Conservation (phyloP, 2,113 vertebrate genomes). For the Tyto alba region DNA sequence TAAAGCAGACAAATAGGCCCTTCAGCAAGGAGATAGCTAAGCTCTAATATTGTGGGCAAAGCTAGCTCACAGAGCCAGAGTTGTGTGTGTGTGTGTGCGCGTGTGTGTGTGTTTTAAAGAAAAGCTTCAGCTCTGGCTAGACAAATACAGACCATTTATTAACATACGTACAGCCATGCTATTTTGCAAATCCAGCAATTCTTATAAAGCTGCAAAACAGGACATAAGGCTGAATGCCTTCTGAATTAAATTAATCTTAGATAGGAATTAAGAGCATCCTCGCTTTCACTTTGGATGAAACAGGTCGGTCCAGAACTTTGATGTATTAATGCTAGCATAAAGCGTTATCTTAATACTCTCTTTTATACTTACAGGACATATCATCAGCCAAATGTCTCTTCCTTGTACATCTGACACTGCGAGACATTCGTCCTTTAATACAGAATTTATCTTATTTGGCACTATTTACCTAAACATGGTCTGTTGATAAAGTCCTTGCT, state of each 20-base stretch:
- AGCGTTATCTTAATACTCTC: slow-evolving; percentile 60
- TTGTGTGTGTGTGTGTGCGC: neutral
- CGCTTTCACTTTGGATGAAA: slow-evolving; percentile 54
- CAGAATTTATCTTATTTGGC: slow-evolving; percentile 64
- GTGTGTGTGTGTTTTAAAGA: neutral
- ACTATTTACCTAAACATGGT: slow-evolving; percentile 63
- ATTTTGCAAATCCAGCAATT: slow-evolving; percentile 68
- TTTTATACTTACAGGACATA: slow-evolving; percentile 38
- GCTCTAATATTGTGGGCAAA: slow-evolving; percentile 69
- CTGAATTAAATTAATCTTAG: slow-evolving; percentile 74
- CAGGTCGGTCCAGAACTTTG: slow-evolving; percentile 61
- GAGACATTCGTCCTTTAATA: slow-evolving; percentile 49
- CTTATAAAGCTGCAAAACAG: slow-evolving; percentile 71
- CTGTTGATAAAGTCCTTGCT: slow-evolving; percentile 66
- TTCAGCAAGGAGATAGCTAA: slow-evolving; percentile 75
- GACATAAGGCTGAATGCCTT: slow-evolving; percentile 68
- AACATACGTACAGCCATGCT: neutral
- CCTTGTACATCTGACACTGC: slow-evolving; percentile 11
- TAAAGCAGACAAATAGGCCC: slow-evolving; percentile 95
- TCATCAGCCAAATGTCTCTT: slow-evolving; percentile 32
- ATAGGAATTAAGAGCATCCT: slow-evolving; percentile 67
- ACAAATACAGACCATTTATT: slow-evolving; percentile 40
- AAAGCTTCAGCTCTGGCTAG: slow-evolving; percentile 57
- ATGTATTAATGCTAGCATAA: slow-evolving; percentile 41
- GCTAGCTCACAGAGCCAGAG: slow-evolving; percentile 44